Evolutionary conservation across 2,888 invertebrate genomes (phyloP), one percentile per base, ranked within the genome.

Genomic region (Campoplex nolae): DNA sequence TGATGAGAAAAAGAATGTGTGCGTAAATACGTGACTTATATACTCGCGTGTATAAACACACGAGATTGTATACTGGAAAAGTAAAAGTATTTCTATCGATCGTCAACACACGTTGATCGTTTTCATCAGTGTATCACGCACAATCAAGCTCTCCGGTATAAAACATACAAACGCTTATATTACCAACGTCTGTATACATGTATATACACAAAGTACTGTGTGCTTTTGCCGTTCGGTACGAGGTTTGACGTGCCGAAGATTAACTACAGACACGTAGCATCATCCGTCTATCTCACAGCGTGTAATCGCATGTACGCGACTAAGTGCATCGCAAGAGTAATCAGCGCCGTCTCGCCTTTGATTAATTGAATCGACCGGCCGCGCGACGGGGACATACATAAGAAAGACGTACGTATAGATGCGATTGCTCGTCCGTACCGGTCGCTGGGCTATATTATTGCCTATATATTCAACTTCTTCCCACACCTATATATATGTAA

Each of bases 291-390:
- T 93, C 92, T 92, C 91, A 88, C 92, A 90, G 91, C 92, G 90
- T 93, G 93, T 93, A 93, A 93, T 94, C 93, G 90, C 92, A 91
- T 91, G 93, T 93, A 92, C 91, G 91, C 91, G 92, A 90, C 91
- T 92, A 92, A 93, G 92, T 93, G 93, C 92, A 92, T 91, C 91
- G 91, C 91, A 91, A 92, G 92, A 92, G 92, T 93, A 93, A 93
- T 93, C 93, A 93, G 91, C 92, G 88, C 90, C 88, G 89, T 88
- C 89, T 91, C 89, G 86, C 84, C 91, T 92, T 92, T 93, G 93
- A 93, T 93, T 93, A 92, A 93, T 93, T 90, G 91, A 92, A 92
- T 90, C 87, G 81, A 88, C 89, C 85, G 83, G 70, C 75, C 83
- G 62, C 45, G 74, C 83, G 71, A 76, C 77, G 54, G 76, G 32